Percentiles rank a stretch among this genome's conserved stretches.
These are phyloP conservation scores for Periparus ater DNA, from an alignment of 2,797 vertebrate genomes.

Conservation along the genomic window DNA sequence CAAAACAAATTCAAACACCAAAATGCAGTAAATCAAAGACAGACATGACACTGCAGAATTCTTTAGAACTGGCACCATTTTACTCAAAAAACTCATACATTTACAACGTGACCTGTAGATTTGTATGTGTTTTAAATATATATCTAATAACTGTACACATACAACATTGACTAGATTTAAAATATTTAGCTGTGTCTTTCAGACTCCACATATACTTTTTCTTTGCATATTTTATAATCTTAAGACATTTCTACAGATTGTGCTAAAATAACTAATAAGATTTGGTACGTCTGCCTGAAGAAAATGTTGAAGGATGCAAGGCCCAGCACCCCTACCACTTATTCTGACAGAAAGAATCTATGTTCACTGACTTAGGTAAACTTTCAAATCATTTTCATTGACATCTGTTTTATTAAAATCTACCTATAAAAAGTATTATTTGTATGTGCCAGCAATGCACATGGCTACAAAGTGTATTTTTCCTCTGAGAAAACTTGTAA, in stretches of 20 bases:
- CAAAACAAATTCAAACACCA: conserved; percentile 4
- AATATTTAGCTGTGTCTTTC: neutral
- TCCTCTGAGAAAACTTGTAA: neutral
- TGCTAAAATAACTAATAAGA: neutral
- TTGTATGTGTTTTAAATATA: neutral
- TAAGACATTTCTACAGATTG: neutral
- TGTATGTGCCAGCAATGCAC: neutral
- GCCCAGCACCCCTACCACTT: neutral
- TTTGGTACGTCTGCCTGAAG: neutral
- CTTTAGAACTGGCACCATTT: neutral
- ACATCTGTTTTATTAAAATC: neutral
- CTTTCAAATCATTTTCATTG: neutral
- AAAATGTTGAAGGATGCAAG: neutral
- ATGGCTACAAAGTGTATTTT: neutral
- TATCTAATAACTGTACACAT: neutral
- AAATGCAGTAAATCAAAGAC: neutral
- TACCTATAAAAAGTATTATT: neutral
- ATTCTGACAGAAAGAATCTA: neutral
- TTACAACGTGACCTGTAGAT: neutral
- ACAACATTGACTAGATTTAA: neutral
- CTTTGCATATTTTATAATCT: neutral
- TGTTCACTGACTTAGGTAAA: neutral
- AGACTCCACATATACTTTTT: neutral
- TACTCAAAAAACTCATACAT: neutral
- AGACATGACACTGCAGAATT: neutral